A percentile compares a stretch with the other conserved stretches of the same genome.
phyloP scores from a whole-genome alignment of 2,113 vertebrate genomes.

The Narcine bancroftii region DNA sequence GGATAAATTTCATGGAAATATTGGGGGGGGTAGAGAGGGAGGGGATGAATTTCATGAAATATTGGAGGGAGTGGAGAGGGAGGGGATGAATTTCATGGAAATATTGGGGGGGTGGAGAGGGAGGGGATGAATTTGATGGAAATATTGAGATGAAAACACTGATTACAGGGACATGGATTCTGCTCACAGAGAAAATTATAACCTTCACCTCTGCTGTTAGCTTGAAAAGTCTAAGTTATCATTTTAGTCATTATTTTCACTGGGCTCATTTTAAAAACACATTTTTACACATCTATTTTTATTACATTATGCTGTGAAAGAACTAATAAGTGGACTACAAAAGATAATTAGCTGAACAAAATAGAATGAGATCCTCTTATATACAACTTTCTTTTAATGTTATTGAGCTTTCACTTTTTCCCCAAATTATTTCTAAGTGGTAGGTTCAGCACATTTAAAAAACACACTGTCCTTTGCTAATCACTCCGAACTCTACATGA shows the following conservation, averaged over 20 bases:
- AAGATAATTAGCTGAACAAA: neutral
- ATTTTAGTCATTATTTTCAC: neutral
- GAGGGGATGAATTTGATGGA: neutral
- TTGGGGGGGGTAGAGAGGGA: neutral
- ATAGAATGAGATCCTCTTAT: neutral
- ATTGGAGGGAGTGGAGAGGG: neutral
- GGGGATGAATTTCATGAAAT: neutral
- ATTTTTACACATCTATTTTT: slow-evolving; percentile 13
- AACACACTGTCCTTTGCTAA: neutral
- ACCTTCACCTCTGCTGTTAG: neutral
- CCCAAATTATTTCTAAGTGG: neutral
- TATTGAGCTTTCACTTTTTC: neutral
- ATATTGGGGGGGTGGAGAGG: neutral
- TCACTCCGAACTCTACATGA: neutral
- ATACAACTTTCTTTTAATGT: neutral
- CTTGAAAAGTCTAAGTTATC: neutral
- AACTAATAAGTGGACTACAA: slow-evolving; percentile 5
- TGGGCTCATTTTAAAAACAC: neutral
- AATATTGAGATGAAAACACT: neutral
- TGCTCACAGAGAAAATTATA: neutral
- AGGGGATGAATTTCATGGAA: too few relatives aligned
- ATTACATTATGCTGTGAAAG: neutral
- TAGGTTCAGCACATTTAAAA: neutral
- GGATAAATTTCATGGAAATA: neutral
- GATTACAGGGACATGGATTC: neutral